These are phyloP conservation scores for Spisula solida DNA, from an alignment of 2,888 invertebrate genomes.

Conservation along the genomic window DNA sequence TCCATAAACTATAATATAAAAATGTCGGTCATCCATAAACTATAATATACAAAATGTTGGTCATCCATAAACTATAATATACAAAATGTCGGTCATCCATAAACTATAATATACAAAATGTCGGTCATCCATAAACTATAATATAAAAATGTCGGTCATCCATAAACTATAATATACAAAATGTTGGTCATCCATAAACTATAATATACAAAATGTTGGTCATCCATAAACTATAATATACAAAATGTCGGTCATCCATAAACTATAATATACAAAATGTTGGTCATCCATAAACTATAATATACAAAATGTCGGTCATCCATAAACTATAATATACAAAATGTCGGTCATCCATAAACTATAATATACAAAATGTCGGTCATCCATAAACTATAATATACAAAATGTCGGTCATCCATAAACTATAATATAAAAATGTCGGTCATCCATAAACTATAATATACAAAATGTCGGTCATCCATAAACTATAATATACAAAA, in stretches of 20 bases:
- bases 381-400: constrained; percentile 87
- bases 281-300: constrained; percentile 87
- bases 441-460: constrained; percentile 87
- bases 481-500: no score
- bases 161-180: no score
- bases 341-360: constrained; percentile 86
- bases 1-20: constrained; percentile 85
- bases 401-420: constrained; percentile 85
- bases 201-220: no score
- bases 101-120: no score
- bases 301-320: constrained; percentile 84
- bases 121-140: constrained; percentile 86
- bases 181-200: constrained; percentile 86
- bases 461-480: constrained; percentile 85
- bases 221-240: constrained; percentile 87
- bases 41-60: no score
- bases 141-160: constrained; percentile 84
- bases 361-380: no score
- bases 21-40: no score
- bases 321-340: no score
- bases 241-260: constrained; percentile 85
- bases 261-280: no score
- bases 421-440: no score
- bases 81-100: no score
- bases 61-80: no score